These are phyloP conservation scores for Microcaecilia unicolor DNA, from an alignment of 2,797 vertebrate species.

Conservation along the genomic window DNA sequence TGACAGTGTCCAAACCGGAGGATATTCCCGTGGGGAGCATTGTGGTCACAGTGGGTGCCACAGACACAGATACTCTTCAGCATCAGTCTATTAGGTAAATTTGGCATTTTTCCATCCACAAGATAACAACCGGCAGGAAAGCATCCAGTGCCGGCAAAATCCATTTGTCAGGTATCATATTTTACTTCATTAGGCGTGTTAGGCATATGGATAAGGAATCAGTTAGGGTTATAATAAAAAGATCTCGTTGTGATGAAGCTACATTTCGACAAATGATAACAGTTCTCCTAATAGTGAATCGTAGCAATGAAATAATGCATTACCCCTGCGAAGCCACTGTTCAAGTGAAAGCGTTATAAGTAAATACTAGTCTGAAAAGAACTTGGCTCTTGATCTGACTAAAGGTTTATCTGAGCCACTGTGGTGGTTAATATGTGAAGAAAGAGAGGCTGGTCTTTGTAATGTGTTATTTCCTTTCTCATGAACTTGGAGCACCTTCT, in stretches of 20 bases:
- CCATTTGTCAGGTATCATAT: neutral
- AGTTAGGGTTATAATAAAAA: neutral
- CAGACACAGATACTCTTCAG: constrained; percentile 84
- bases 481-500: too few relatives aligned
- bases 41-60: constrained; percentile 80
- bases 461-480: too few relatives aligned
- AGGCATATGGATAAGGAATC: neutral
- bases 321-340: too few relatives aligned
- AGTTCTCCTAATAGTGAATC: neutral
- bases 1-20: constrained; percentile 73
- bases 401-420: too few relatives aligned
- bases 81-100: constrained; percentile 84
- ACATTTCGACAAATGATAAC: neutral
- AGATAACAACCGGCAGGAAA: too few relatives aligned
- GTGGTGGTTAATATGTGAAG: too few relatives aligned
- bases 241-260: neutral
- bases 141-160: too few relatives aligned
- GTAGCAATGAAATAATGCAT: rapidly evolving
- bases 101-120: too few relatives aligned
- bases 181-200: neutral
- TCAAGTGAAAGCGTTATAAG: too few relatives aligned
- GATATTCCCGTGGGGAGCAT: constrained; percentile 78
- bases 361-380: too few relatives aligned
- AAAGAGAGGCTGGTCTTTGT: too few relatives aligned
- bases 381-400: too few relatives aligned